Evolutionary conservation across 2,797 vertebrate species (phyloP), one percentile per base, ranked within the genome.

Genomic region (Bothrops alternatus): DNA sequence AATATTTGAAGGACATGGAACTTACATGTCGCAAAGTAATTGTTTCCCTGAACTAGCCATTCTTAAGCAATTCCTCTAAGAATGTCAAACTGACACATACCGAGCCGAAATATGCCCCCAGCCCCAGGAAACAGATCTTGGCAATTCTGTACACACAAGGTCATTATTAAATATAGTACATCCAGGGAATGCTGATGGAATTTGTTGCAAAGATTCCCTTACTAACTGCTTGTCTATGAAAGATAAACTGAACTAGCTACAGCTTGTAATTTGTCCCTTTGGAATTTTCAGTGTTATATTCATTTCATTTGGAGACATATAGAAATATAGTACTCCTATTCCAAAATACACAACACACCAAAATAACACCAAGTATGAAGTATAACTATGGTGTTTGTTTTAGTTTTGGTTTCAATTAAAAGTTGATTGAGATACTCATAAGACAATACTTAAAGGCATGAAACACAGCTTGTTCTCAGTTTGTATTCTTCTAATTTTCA

Each of bases 101-200:
- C 14, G 13, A 50, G 25, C n/a, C 26, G 14, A 88, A 88, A 85
- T 25, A 56, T 32, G 32, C 14, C 5, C n/a, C 13, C 28, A 11
- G 7, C 28, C 87, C 37, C n/a, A 82, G 8, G 37, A 57, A 93
- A 7, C 56, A 85, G 47, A 87, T 53, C 65, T 50, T 73, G 23
- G 32, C 32, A 63, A 82, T 37, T 37, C 32, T 37, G 69, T 73
- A 53, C 37, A 87, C 56, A 63, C 87, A 82, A 37, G 47, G 57
- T 56, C 47, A 82, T 91, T 88, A 93, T 93, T 93, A 91, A 93
- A 93, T 93, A 91, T 96, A 94, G 65, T n/a, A 53, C 89, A 89
- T 93, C 93, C 90, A 89, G n/a, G 82, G 88, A 58, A 93, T 65
- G 92, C 50, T 86, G 26, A 50, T 87, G 92, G 90, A 88, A 91